Percentiles rank a stretch among this genome's conserved stretches.
Evolutionary conservation across 2,888 invertebrate genomes (phyloP).

Genomic region (Drymonia ruficornis): DNA sequence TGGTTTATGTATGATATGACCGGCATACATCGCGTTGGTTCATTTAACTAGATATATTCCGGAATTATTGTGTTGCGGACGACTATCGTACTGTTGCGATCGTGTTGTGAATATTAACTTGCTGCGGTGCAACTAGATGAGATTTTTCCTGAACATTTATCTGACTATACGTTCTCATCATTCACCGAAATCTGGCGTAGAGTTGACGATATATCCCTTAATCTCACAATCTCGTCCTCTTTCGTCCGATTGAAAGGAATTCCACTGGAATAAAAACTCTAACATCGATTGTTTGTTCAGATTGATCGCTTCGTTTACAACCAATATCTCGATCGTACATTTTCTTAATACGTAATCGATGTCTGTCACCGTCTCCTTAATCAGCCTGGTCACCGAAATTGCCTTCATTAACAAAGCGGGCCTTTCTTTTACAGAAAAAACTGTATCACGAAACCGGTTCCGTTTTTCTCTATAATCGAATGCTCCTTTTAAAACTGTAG

Average conservation of each 20-base stretch:
- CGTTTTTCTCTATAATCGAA: conserved; percentile 59
- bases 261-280: conserved; percentile 1
- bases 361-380: conserved; percentile 63
- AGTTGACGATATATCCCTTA: background rate
- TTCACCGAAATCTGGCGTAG: background rate
- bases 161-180: conserved; percentile 9
- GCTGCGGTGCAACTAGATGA: conserved; percentile 28
- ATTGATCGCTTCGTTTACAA: conserved; percentile 28
- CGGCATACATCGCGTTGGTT: conserved; percentile 59
- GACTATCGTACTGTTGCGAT: conserved; percentile 57
- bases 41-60: conserved; percentile 78
- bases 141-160: conserved; percentile 27
- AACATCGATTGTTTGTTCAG: conserved; percentile 19
- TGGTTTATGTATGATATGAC: conserved; percentile 80
- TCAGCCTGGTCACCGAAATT: conserved; percentile 67
- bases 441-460: conserved; percentile 61
- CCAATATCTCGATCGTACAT: conserved; percentile 30
- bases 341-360: conserved; percentile 58
- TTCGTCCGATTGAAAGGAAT: background rate
- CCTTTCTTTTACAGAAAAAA: conserved; percentile 56
- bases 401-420: conserved; percentile 66
- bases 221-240: background rate
- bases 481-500: conserved; percentile 59
- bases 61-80: conserved; percentile 73
- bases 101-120: conserved; percentile 68